phyloP scores from a whole-genome alignment of 2,888 invertebrate genomes.

The Drosophila flavopinicola region DNA sequence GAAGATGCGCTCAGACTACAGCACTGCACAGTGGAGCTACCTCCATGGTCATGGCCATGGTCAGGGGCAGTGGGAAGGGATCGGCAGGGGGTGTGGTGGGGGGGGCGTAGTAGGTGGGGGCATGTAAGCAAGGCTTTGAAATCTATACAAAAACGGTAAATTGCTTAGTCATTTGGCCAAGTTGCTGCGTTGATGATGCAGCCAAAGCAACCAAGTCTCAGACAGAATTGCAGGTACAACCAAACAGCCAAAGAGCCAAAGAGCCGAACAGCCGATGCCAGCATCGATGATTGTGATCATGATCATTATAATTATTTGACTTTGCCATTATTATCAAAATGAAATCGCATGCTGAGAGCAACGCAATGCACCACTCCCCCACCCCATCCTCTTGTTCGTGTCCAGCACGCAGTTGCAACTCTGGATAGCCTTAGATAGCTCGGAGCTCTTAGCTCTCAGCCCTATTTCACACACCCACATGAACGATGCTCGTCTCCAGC shows the following conservation, averaged over 20 bases:
- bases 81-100: neutral
- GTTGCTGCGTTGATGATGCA: conserved; percentile 55
- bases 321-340: conserved; percentile 80
- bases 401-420: conserved; percentile 41
- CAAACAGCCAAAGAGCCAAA: conserved; percentile 2
- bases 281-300: conserved; percentile 76
- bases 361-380: conserved; percentile 30
- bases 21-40: conserved; percentile 43
- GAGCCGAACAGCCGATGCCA: conserved; percentile 29
- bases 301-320: conserved; percentile 81
- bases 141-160: conserved; percentile 78
- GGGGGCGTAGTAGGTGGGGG: conserved; percentile 16
- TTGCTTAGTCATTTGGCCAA: conserved; percentile 72
- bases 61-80: conserved; percentile 23
- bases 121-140: conserved; percentile 50
- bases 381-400: conserved; percentile 17
- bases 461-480: conserved; percentile 76
- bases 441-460: conserved; percentile 32
- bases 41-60: conserved; percentile 23
- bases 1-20: conserved; percentile 66
- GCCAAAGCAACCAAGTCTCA: conserved; percentile 8
- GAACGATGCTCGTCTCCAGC: conserved; percentile 24
- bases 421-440: neutral
- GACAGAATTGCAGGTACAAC: conserved; percentile 3
- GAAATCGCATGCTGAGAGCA: conserved; percentile 70